Evolutionary conservation across 2,113 vertebrate species (phyloP), one percentile per base, ranked within the genome.

Genomic region (Bubo scandiacus): DNA sequence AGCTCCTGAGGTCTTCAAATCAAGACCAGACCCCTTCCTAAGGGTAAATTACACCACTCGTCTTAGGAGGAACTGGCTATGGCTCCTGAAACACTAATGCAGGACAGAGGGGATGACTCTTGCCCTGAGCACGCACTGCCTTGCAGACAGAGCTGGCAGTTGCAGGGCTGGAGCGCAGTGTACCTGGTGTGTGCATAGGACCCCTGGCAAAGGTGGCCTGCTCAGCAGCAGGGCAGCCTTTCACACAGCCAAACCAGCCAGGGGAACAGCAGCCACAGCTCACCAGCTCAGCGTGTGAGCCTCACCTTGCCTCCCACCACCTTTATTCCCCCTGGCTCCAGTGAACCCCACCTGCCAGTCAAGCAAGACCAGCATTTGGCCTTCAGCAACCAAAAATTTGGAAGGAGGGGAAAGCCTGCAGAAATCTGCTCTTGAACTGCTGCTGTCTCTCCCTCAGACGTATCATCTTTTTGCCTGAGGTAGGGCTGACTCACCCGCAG

Each of bases 1-100:
- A 93, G 85, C 67, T 93, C 71, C 68, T 70, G 82, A 96, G 92
- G 79, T 85, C 93, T 90, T 93, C 90, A 94, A 93, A 96, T 93
- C 54, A 73, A 97, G 96, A 93, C 74, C 90, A 94, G 95, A 94
- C 27, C 54, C 52, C 22, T 85, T 86, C 75, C n/a, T 34, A 63
- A 83, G 88, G 47, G 43, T 51, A 67, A 47, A 55, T 67, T 15
- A 57, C 45, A 77, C 18, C 55, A 49, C 11, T 74, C 4, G 29
- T 51, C 38, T 51, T 27, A 12, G 59, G 85, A 83, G 79, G 51
- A 77, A 51, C 11, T 8, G 52, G 59, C 61, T 52, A 59, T 25
- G 66, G 51, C 67, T 87, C 58, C 71, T 51, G 71, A 72, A 79
- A 11, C 15, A 11, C 27, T 25, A 34, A 19, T 27, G 4, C 1